A percentile compares a stretch with the other conserved stretches of the same genome.
Conservation (phyloP, 2,797 vertebrate genomes). For the Eleutherodactylus coqui region DNA sequence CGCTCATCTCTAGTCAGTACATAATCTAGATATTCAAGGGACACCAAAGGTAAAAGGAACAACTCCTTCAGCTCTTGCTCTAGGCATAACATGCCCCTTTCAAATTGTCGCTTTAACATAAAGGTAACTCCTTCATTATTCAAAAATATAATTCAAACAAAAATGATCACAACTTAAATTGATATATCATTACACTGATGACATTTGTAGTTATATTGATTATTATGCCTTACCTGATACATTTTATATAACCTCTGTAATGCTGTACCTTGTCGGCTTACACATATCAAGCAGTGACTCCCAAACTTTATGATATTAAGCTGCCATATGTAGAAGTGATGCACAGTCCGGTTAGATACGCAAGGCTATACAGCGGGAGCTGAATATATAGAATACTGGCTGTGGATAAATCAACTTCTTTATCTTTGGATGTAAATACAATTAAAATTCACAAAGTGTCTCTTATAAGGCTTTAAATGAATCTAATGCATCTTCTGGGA, state of each 20-base stretch:
- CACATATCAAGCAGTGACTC: background rate
- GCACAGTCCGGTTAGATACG: conserved; percentile 89
- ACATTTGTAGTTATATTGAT: too few relatives aligned
- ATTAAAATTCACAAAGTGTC: conserved; percentile 93
- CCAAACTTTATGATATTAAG: conserved; percentile 81
- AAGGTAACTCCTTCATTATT: too few relatives aligned
- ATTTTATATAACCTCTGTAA: background rate
- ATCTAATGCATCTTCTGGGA: conserved; percentile 87
- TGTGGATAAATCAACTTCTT: conserved; percentile 85
- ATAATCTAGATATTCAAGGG: too few relatives aligned
- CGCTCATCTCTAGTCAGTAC: too few relatives aligned
- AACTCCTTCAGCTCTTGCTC: too few relatives aligned
- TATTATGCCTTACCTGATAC: background rate
- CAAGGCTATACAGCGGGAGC: conserved; percentile 91
- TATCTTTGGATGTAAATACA: conserved; percentile 90
- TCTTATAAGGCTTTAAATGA: conserved; percentile 91
- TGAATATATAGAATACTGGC: conserved; percentile 90
- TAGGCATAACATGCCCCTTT: too few relatives aligned
- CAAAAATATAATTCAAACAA: too few relatives aligned
- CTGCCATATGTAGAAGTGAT: conserved; percentile 73
- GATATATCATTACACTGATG: too few relatives aligned
- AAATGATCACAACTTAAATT: too few relatives aligned
- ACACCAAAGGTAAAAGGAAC: too few relatives aligned
- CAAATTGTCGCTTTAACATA: too few relatives aligned
- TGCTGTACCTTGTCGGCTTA: background rate